Percentiles rank a stretch among this genome's conserved stretches.
Conservation (phyloP, 64 coral and sea anemone genomes). For the Orbicella faveolata region DNA sequence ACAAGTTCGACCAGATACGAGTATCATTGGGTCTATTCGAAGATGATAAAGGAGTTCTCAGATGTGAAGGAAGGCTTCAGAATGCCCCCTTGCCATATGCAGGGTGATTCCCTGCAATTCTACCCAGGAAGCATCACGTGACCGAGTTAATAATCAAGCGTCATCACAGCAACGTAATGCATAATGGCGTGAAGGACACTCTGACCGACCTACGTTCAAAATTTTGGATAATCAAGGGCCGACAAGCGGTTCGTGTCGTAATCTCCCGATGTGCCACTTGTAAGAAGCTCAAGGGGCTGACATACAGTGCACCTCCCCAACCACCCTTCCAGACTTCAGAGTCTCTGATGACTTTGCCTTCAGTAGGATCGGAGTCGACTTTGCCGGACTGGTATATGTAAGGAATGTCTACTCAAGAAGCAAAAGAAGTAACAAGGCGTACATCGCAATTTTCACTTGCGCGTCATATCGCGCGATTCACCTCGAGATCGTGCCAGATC, state of each 20-base stretch:
- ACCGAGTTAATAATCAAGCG: slow-evolving; percentile 20
- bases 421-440: slow-evolving; percentile 39
- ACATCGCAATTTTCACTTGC: slow-evolving; percentile 50
- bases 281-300: too few species aligned
- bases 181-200: slow-evolving; percentile 42
- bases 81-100: slow-evolving; percentile 20
- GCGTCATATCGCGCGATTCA: slow-evolving; percentile 31
- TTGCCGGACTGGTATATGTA: slow-evolving; percentile 56
- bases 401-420: slow-evolving; percentile 43
- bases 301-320: too few species aligned
- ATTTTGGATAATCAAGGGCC: slow-evolving; percentile 30
- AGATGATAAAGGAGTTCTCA: slow-evolving; percentile 40
- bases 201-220: slow-evolving; percentile 28
- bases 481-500: slow-evolving; percentile 44
- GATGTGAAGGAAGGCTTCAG: slow-evolving; percentile 32
- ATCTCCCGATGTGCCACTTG: too few species aligned
- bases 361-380: slow-evolving; percentile 75
- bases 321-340: too few species aligned
- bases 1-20: too few species aligned
- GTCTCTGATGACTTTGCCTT: too few species aligned
- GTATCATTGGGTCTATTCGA: too few species aligned
- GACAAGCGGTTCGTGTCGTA: too few species aligned
- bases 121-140: slow-evolving; percentile 32
- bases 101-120: background rate
- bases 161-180: slow-evolving; percentile 41